Evolutionary conservation across 2,888 invertebrate species (phyloP).

Genomic region (Sthenelais limicola): DNA sequence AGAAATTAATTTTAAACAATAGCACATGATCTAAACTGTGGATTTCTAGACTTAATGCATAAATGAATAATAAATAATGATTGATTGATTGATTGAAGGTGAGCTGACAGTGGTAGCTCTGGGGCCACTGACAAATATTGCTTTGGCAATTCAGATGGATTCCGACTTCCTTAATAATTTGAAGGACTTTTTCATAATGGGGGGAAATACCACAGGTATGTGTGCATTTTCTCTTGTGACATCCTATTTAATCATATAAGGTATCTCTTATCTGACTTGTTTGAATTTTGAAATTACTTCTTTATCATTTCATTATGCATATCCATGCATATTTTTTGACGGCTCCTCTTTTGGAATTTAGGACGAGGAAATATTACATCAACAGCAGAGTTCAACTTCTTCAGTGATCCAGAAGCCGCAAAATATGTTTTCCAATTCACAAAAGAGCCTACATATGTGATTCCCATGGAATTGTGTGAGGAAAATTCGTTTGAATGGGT

Average conservation of each 20-base stretch:
- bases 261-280: no score
- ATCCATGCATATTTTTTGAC: neutral
- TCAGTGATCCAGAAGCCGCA: slow-evolving; percentile 39
- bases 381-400: slow-evolving; percentile 40
- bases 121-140: slow-evolving; percentile 49
- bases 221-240: no score
- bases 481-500: slow-evolving; percentile 33
- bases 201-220: slow-evolving; percentile 45
- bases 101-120: slow-evolving; percentile 42
- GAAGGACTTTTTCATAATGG: slow-evolving; percentile 46
- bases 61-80: no score
- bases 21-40: no score
- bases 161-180: slow-evolving; percentile 42
- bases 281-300: no score
- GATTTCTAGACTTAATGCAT: no score
- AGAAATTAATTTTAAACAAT: no score
- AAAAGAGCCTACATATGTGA: neutral
- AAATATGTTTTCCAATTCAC: slow-evolving; percentile 2
- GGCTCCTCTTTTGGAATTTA: neutral
- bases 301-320: neutral
- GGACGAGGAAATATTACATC: slow-evolving; percentile 29
- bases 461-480: slow-evolving; percentile 25
- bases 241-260: no score
- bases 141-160: slow-evolving; percentile 43
- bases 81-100: no score